phyloP scores from a whole-genome alignment of 2,888 invertebrate genomes.

The Nemapogon koenigi region DNA sequence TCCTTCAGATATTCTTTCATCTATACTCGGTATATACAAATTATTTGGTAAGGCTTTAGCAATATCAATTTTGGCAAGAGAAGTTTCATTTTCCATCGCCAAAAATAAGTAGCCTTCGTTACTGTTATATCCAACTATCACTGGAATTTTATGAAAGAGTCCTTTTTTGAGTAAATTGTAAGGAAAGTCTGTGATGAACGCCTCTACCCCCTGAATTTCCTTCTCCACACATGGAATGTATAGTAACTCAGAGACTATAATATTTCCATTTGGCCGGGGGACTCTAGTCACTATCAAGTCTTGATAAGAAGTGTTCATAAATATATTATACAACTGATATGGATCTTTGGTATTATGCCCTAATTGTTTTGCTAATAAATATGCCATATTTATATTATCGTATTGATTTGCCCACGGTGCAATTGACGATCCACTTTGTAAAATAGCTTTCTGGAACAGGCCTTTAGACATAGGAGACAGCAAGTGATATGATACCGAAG shows the following conservation, averaged over 20 bases:
- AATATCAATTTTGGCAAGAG: slow-evolving; percentile 32
- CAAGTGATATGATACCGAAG: slow-evolving; percentile 41
- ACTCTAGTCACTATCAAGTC: slow-evolving; percentile 33
- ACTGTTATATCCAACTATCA: slow-evolving; percentile 43
- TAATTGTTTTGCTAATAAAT: slow-evolving; percentile 30
- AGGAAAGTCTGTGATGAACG: slow-evolving; percentile 36
- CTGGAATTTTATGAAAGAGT: slow-evolving; percentile 35
- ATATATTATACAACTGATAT: slow-evolving; percentile 30
- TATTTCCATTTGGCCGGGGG: slow-evolving; percentile 37
- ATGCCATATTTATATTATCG: slow-evolving; percentile 39
- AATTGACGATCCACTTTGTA: slow-evolving; percentile 50
- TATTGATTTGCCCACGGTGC: slow-evolving; percentile 46
- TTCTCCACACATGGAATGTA: slow-evolving; percentile 50
- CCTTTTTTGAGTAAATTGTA: slow-evolving; percentile 34
- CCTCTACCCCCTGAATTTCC: slow-evolving; percentile 23
- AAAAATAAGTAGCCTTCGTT: slow-evolving; percentile 47
- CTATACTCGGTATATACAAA: slow-evolving; percentile 27
- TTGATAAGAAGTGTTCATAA: slow-evolving; percentile 26
- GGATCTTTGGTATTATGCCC: slow-evolving; percentile 31
- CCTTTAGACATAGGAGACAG: slow-evolving; percentile 46
- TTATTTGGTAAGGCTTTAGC: slow-evolving; percentile 38
- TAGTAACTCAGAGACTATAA: slow-evolving; percentile 42
- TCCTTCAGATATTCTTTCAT: slow-evolving; percentile 26
- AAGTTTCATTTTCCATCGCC: slow-evolving; percentile 48
- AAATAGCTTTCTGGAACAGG: slow-evolving; percentile 41